Evolutionary conservation across 2,888 invertebrate species (phyloP), one percentile per base, ranked within the genome.

Genomic region (Acrobasis repandana): DNA sequence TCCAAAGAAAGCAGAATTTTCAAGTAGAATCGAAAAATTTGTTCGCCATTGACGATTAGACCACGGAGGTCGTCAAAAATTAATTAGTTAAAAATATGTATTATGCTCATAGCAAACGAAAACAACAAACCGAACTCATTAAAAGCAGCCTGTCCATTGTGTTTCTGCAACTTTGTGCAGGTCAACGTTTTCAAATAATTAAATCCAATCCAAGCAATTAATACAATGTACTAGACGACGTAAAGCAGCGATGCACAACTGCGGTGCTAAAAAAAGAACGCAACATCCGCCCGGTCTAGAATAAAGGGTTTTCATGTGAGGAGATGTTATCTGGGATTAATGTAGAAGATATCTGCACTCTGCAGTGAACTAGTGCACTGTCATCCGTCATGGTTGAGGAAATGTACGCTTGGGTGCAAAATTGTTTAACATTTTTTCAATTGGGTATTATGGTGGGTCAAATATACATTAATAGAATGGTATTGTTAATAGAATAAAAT

Each of bases 321-420:
- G 52, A 38, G 49, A 58, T 54, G 58, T 9, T 52, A 52, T 52
- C 52, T 36, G 15, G 51, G 63, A 63, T 66, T 59, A 47, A 67
- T 63, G 58, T 49, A 66, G 63, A 61, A 36, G 36, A 36, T 34
- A 10, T 52, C 50, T 50, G 49, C 15, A 67, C 60, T 65, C 69
- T n/a, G 28, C 28, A 70, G 58, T 16, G 58, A 69, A 73, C 66
- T 69, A 65, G 75, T 73, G 73, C 75, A 72, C 66, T 72, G 74
- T 73, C 73, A 72, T 73, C 60, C 70, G 76, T 72, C 67, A 76
- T 70, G 76, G 71, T 72, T 63, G 59, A 65, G 33, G 63, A 63
- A 62, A 52, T 47, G 66, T 61, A 69, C 59, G 65, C 60, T 60
- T 46, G 52, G 8, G 11, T 33, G 33, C 8, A 60, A 36, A 65